Conservation (phyloP, 2,888 invertebrate genomes). For the Baronia brevicornis region DNA sequence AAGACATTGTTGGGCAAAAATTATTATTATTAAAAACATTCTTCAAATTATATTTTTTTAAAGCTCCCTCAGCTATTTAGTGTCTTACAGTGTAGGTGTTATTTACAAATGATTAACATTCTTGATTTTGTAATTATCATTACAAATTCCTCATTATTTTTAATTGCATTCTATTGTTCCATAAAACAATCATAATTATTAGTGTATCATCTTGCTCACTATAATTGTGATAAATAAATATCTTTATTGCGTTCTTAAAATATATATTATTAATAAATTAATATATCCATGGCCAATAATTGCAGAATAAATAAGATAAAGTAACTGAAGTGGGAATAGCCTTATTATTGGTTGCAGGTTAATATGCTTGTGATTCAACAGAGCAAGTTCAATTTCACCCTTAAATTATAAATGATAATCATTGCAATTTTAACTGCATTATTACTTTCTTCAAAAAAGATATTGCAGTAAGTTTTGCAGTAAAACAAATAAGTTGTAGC, state of each 20-base stretch:
- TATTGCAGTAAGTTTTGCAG: conserved; percentile 1
- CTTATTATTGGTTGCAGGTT: too few species aligned
- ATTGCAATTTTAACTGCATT: neutral
- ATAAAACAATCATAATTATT: too few species aligned
- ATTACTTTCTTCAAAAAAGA: neutral
- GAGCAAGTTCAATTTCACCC: too few species aligned
- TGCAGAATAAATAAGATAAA: too few species aligned
- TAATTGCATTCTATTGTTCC: conserved; percentile 13
- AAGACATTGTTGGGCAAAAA: conserved; percentile 26
- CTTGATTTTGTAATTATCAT: conserved; percentile 5
- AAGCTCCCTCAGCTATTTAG: neutral
- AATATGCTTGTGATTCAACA: too few species aligned
- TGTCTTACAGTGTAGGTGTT: neutral
- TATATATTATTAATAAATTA: too few species aligned
- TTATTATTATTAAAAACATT: conserved; percentile 26
- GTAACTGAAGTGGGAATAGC: too few species aligned
- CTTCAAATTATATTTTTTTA: too few species aligned
- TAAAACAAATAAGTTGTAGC: conserved; percentile 4
- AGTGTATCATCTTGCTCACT: too few species aligned
- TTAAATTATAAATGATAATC: too few species aligned
- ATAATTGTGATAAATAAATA: too few species aligned
- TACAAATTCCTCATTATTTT: conserved; percentile 11
- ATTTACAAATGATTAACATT: conserved; percentile 4
- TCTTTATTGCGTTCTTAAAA: conserved; percentile 11
- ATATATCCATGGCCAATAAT: too few species aligned